Conservation (phyloP, 2,888 invertebrate species). For the Lepidochrysops patricia region DNA sequence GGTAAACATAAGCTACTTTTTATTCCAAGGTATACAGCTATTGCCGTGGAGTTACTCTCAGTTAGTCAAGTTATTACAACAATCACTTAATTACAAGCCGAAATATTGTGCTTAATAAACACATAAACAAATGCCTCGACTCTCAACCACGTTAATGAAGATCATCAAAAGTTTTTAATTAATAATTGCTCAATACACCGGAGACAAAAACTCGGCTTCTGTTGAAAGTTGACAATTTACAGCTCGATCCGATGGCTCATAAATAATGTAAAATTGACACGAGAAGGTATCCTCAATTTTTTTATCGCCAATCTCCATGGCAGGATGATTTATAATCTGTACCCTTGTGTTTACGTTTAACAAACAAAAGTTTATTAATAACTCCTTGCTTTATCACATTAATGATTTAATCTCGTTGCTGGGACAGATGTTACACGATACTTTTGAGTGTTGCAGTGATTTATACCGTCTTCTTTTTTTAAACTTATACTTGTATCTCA, state of each 20-base stretch:
- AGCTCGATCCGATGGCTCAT: constrained; percentile 29
- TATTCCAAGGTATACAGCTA: no score
- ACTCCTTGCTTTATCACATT: background rate
- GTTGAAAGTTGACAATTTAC: constrained; percentile 27
- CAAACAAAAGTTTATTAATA: constrained; percentile 16
- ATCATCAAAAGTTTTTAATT: constrained; percentile 1
- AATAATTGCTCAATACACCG: background rate
- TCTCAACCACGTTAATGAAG: background rate
- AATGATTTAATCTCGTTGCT: background rate
- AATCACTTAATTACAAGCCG: no score
- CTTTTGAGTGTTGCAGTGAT: background rate
- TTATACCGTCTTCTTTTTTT: background rate
- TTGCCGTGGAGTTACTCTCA: no score
- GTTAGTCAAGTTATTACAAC: no score
- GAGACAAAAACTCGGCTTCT: constrained; percentile 8
- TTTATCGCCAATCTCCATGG: constrained; percentile 24
- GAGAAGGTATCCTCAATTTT: constrained; percentile 22
- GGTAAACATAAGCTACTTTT: no score
- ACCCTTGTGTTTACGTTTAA: constrained; percentile 21
- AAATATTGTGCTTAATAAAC: background rate
- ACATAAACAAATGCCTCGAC: background rate
- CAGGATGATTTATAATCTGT: constrained; percentile 24
- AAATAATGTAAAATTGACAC: constrained; percentile 31
- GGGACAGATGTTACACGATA: background rate
- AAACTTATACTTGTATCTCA: no score